phyloP scores from a whole-genome alignment of 2,888 invertebrate genomes.

The Bombylius discolor region DNA sequence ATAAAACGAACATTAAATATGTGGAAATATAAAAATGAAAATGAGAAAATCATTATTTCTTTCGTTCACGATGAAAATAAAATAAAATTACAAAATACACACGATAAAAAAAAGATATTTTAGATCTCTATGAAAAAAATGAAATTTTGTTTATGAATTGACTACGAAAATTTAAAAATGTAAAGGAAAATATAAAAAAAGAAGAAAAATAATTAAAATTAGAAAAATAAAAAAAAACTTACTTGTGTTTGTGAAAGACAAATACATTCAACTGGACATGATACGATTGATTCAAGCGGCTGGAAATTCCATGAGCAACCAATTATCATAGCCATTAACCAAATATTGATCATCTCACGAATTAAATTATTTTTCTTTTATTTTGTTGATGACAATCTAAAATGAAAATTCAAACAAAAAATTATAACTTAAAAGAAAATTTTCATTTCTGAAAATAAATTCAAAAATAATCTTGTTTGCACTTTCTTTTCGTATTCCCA shows the following conservation, averaged over 20 bases:
- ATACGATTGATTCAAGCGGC: slow-evolving; percentile 40
- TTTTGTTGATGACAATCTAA: neutral
- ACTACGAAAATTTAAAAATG: no score
- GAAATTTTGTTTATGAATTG: no score
- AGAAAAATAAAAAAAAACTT: slow-evolving; percentile 22
- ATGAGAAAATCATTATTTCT: neutral
- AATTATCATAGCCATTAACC: slow-evolving; percentile 36
- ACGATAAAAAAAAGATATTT: slow-evolving; percentile 13
- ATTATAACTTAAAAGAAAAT: no score
- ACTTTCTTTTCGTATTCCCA: no score
- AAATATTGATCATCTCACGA: slow-evolving; percentile 38
- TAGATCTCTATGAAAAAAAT: slow-evolving; percentile 22
- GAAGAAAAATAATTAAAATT: no score
- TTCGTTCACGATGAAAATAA: no score
- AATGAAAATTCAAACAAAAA: no score
- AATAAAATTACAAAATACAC: no score
- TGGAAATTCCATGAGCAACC: slow-evolving; percentile 37
- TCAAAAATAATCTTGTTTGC: no score
- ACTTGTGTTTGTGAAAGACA: slow-evolving; percentile 80
- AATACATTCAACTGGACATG: slow-evolving; percentile 71
- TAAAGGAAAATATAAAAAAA: no score
- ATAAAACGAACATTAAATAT: no score
- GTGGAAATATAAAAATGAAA: neutral
- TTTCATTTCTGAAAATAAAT: no score
- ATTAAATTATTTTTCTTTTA: slow-evolving; percentile 11